Evolutionary conservation across 92 coral and sea anemone species (phyloP).

Genomic region (Umimayanthus kanabou): DNA sequence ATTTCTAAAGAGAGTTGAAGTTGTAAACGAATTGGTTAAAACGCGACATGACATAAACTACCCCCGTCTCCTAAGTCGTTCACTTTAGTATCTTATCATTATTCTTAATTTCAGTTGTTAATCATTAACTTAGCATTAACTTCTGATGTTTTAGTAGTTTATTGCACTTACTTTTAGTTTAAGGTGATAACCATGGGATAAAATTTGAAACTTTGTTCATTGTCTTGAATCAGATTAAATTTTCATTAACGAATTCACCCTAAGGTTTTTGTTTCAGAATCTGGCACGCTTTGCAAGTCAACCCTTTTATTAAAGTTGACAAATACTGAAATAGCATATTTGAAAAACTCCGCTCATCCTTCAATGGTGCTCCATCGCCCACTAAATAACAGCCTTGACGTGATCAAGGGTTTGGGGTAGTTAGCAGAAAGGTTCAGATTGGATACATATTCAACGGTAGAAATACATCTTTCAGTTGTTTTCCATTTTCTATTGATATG

Average conservation of each 20-base stretch:
- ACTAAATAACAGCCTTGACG: neutral
- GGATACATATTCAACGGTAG: conserved; percentile 7
- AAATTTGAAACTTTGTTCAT: no score
- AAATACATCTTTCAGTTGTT: neutral
- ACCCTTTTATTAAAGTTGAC: neutral
- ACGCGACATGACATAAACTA: neutral
- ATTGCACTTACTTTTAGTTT: neutral
- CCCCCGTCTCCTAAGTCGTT: neutral
- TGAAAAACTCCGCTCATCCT: neutral
- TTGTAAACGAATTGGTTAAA: neutral
- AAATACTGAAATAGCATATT: no score
- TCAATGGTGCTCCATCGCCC: neutral
- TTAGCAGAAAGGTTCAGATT: neutral
- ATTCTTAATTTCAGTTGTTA: neutral
- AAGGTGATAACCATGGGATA: neutral
- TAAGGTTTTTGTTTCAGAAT: neutral
- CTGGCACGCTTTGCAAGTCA: neutral
- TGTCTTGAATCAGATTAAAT: no score
- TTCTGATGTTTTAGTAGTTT: no score
- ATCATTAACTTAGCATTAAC: neutral
- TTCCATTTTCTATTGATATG: conserved; percentile 7
- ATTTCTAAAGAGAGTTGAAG: no score
- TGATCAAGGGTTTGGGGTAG: neutral
- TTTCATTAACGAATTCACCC: neutral
- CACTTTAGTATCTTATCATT: neutral